These are phyloP conservation scores for Drosophila austrosaltans DNA, from an alignment of 2,888 invertebrate genomes.

Conservation along the genomic window DNA sequence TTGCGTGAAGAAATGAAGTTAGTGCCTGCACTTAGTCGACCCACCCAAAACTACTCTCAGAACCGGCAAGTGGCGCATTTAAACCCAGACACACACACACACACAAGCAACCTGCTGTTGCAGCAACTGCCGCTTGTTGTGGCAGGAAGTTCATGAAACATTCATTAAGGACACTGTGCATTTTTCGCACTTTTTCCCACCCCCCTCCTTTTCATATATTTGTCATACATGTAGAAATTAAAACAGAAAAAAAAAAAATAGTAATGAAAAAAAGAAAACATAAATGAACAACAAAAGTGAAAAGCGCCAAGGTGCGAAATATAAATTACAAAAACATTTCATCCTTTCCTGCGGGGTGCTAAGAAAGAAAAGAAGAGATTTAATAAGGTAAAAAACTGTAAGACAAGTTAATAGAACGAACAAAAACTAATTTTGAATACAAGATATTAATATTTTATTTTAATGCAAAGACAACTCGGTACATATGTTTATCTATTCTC, in stretches of 20 bases:
- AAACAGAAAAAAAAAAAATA: slow-evolving; percentile 16
- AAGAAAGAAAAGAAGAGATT: background rate
- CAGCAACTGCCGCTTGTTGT: background rate
- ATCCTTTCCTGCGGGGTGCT: background rate
- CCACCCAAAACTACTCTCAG: background rate
- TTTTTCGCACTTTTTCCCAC: slow-evolving; percentile 50
- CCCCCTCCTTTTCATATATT: slow-evolving; percentile 40
- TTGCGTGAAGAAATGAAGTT: slow-evolving; percentile 70
- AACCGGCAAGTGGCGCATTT: slow-evolving; percentile 9
- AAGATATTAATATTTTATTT: no score
- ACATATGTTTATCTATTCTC: no score
- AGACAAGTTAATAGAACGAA: no score
- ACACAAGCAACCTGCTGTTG: background rate
- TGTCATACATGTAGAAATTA: slow-evolving; percentile 35
- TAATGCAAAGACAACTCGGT: no score
- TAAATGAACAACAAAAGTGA: background rate
- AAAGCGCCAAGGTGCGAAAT: background rate
- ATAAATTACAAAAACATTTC: background rate
- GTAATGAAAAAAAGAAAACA: slow-evolving; percentile 12
- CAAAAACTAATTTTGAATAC: no score
- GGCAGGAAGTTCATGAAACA: slow-evolving; percentile 80
- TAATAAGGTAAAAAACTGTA: no score
- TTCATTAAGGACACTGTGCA: slow-evolving; percentile 81
- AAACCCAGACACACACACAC: background rate
- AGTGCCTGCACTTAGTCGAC: slow-evolving; percentile 65